Evolutionary conservation across 2,797 vertebrate species (phyloP), one percentile per base, ranked within the genome.

Genomic region (Tangara arthus): DNA sequence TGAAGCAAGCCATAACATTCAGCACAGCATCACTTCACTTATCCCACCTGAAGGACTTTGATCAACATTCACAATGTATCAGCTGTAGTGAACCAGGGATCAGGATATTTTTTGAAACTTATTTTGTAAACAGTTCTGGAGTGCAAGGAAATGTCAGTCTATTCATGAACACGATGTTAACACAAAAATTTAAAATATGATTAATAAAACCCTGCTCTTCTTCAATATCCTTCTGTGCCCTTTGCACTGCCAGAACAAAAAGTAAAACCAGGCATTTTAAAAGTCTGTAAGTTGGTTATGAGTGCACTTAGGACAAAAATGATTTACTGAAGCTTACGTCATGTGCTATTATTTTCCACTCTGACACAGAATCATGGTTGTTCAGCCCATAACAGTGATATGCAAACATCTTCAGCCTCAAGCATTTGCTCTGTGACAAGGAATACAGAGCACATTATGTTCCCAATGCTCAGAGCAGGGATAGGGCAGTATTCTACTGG

Each of bases 311-410:
- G 73, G 70, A 80, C 66, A 80, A 46, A 96, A 84, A 86, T 73
- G 11, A 90, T 90, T 95, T 94, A 94, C 63, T 87, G 87, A 77
- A 70, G 57, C 77, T 96, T 71, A 86, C 16, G 2, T 94, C 94
- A 94, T 87, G 73, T 69, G 57, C 93, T 95, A 79, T 83, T 96
- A 94, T 94, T 93, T 94, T 94, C 91, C 77, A 83, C 84, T 84
- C 65, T 68, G 88, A 94, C 91, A 95, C 87, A 92, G 83, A 95
- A 92, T 83, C 75, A 66, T 76, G 77, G 87, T 52, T 93, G 86
- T 93, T 95, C 14, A 2, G 70, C 77, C 86, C 82, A 59, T 65
- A 89, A 47, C 87, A 95, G 88, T 34, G 87, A 91, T 90, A 90
- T 23, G 81, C 91, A 94, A 88, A 87, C 81, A 68, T 95, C 87